These are phyloP conservation scores for Acanthisitta chloris DNA, from an alignment of 2,113 vertebrate genomes.

Conservation along the genomic window DNA sequence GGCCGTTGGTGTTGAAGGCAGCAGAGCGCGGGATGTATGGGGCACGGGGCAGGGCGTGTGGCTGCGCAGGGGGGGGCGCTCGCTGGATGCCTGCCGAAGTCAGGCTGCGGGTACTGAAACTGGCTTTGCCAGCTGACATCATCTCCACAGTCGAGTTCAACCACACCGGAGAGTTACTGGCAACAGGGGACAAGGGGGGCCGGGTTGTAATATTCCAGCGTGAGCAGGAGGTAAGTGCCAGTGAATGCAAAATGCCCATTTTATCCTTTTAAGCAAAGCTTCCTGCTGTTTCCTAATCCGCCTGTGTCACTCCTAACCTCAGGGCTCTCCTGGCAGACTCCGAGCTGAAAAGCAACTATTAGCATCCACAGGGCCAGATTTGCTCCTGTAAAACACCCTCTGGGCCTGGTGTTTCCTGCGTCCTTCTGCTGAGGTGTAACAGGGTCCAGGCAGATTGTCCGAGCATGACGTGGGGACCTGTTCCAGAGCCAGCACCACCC, in stretches of 20 bases:
- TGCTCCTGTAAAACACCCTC: not conserved
- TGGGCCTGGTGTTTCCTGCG: not conserved
- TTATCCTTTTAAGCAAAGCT: slow-evolving; percentile 60
- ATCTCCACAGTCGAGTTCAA: slow-evolving; percentile 99
- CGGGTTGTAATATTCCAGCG: slow-evolving; percentile 98
- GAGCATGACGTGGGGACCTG: fast-evolving
- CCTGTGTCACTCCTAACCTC: slow-evolving; percentile 41
- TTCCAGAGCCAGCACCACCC: too few species aligned
- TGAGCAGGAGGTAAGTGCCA: slow-evolving; percentile 93
- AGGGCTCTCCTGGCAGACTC: slow-evolving; percentile 32
- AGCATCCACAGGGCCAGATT: not conserved
- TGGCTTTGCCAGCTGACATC: slow-evolving; percentile 93
- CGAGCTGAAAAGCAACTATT: slow-evolving; percentile 34
- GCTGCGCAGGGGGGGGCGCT: slow-evolving; percentile 20
- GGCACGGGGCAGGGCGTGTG: not conserved
- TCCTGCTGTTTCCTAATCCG: slow-evolving; percentile 72
- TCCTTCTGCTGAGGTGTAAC: not conserved
- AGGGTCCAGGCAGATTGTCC: not conserved
- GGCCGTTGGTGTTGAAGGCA: too few species aligned
- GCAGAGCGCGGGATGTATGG: too few species aligned
- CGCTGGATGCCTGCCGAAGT: slow-evolving; percentile 42
- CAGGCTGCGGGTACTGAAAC: slow-evolving; percentile 65
- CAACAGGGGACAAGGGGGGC: slow-evolving; percentile 98
- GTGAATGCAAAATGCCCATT: slow-evolving; percentile 64
- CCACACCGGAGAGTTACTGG: slow-evolving; percentile 97